These are phyloP conservation scores for Epizoanthus rinbou DNA, from an alignment of 92 coral and sea anemone genomes.

Conservation along the genomic window DNA sequence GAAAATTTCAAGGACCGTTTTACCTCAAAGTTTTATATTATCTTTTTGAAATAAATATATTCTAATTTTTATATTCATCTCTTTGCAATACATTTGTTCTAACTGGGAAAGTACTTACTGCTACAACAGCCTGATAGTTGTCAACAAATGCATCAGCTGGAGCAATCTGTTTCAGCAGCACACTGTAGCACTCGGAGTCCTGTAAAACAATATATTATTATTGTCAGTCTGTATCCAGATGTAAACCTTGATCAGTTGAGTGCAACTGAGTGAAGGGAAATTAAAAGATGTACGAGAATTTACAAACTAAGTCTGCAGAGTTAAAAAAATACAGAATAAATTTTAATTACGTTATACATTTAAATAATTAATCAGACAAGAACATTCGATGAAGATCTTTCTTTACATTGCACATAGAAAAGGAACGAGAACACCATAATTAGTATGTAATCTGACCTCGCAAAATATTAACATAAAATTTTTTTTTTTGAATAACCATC, in stretches of 20 bases:
- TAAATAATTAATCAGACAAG: too few species aligned
- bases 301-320: slow-evolving; percentile 2
- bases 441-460: too few species aligned
- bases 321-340: background rate
- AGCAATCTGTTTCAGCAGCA: slow-evolving; percentile 75
- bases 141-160: slow-evolving; percentile 70
- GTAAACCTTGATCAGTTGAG: background rate
- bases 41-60: too few species aligned
- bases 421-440: too few species aligned
- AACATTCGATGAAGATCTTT: too few species aligned
- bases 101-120: slow-evolving; percentile 25
- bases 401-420: too few species aligned
- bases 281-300: background rate
- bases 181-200: slow-evolving; percentile 94
- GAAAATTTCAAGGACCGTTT: too few species aligned
- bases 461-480: too few species aligned
- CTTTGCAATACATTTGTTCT: too few species aligned
- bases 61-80: too few species aligned
- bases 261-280: background rate
- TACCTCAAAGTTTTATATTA: too few species aligned
- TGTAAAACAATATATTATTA: slow-evolving; percentile 5
- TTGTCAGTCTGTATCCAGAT: background rate
- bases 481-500: too few species aligned
- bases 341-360: background rate
- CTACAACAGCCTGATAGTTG: slow-evolving; percentile 10